Conservation (phyloP, 2,888 invertebrate species). For the Taenaris catops region DNA sequence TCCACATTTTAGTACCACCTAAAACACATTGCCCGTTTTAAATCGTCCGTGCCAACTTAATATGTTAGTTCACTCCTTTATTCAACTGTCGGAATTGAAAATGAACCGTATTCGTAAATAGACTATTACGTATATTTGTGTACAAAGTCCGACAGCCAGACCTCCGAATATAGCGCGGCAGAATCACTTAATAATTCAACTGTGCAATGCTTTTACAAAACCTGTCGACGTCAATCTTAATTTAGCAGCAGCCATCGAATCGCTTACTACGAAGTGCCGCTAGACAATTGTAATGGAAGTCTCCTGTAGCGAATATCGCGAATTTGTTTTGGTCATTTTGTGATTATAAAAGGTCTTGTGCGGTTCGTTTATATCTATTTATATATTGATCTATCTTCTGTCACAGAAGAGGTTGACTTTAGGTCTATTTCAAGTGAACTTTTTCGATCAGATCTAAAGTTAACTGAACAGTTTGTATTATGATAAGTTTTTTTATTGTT, state of each 20-base stretch:
- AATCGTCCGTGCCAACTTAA: conserved; percentile 19
- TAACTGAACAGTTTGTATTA: too few relatives aligned
- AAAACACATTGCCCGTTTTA: conserved; percentile 9
- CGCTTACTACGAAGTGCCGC: conserved; percentile 72
- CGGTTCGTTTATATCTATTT: conserved; percentile 1
- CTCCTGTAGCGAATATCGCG: conserved; percentile 43
- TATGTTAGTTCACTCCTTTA: conserved; percentile 62
- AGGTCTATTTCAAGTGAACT: too few relatives aligned
- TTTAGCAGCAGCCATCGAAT: conserved; percentile 68
- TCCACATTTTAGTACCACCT: too few relatives aligned
- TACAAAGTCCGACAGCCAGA: conserved; percentile 40
- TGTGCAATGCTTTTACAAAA: conserved; percentile 80
- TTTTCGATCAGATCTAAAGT: too few relatives aligned
- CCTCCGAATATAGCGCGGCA: conserved; percentile 67
- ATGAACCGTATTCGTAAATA: conserved; percentile 64
- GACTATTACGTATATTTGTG: conserved; percentile 45
- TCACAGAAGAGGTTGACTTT: too few relatives aligned
- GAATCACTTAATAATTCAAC: conserved; percentile 78
- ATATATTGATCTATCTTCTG: not conserved
- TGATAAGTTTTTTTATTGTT: too few relatives aligned
- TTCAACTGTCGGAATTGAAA: conserved; percentile 72
- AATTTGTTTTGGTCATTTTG: conserved; percentile 14
- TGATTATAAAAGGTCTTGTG: conserved; percentile 5
- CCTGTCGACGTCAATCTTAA: conserved; percentile 78
- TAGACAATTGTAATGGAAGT: conserved; percentile 73